Base-by-base conservation (phyloP, 2,888 invertebrate genomes). In the Panzeria rudis region DNA sequence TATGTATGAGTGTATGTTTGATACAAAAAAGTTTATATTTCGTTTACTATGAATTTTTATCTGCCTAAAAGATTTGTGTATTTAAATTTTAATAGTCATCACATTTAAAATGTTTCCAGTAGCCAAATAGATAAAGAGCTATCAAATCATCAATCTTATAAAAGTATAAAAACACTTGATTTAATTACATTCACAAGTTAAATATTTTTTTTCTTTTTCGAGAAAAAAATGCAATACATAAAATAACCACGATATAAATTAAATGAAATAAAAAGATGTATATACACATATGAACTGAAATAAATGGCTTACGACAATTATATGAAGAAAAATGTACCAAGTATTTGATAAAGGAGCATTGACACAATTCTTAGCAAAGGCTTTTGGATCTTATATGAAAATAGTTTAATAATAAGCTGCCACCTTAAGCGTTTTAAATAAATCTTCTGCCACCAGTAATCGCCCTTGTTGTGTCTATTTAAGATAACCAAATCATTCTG, bases 71-170 rank as follows among this genome's bases (percentile, higher is more conserved):
- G 15, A 38, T 20, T 61, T 38, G 9, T 2, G 38, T 38, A 38
- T 56, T 32, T 32, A 29, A 32, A 20, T 41, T 62, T 41, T 11
- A n/a, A 15, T n/a, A 62, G 23, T 15, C 9, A 25, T 41, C 62
- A 29, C 7, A 25, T 64, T 44, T 29, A n/a, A 72, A 38, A 25
- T 17, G 47, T 47, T 59, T 59, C 68, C 35, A 50, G 77, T 68
- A 77, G 77, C 68, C 3, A 25, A 35, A 56, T 66, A 44, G 3
- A 59, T 68, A n/a, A n/a, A n/a, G n/a, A n/a, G n/a, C n/a, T 68
- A 68, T 59, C 68, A 77, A 47, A 15, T 47, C 32, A 77, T 68
- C 35, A 77, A 59, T 68, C 66, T 56, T 11, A 0, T 13, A 44
- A 54, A 15, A 23, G 20, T 11, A 15, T 17, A 64, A 56, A n/a